Base-by-base conservation (phyloP, 35 echinoderm and acorn worm genomes). In the Lytechinus pictus region DNA sequence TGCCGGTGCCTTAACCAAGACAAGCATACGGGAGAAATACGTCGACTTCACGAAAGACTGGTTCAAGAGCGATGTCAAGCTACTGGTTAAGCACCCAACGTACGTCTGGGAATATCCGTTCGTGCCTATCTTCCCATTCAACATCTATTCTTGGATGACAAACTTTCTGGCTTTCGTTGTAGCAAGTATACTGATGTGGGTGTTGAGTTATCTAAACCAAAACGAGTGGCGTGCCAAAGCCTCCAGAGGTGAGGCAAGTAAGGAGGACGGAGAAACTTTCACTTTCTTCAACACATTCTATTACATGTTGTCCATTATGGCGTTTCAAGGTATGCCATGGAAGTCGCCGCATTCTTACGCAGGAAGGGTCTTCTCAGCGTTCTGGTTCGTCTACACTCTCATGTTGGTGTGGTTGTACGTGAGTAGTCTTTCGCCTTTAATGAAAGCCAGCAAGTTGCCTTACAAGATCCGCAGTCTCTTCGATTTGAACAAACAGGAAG, bases 341-440 rank as follows among this genome's bases (percentile, higher is more conserved):
- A 86, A 33, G 91, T 94, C 7, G 94, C 98, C 13, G 54, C 86
- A 27, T 53, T 99, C 98, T 0, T 56, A 92, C 87, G 56, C 98
- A 27, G 95, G 95, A 9, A 92, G 98, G 13, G 51, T 98, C 60
- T 52, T 98, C 19, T 94, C 95, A 0, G 95, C 94, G 6, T 96
- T 97, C 57, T 99, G 98, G 97, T 98, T 97, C 89, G 95, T 92
- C 27, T 99, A 97, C 95, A 94, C 91, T 7, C 33, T 99, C 2
- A 89, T 94, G 3, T 95, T 97, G 21, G 92, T 99, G 0, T 97
- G 97, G 87, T 54, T 97, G 11, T 99, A 97, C 95, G 95, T 92
- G 86, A 97, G 96, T 7, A 96, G 97, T 87, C 96, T 99, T 12
- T 21, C 92, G 16, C 51, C 91, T 14, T 96, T 97, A 87, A 86